Evolutionary conservation across 1,140 invertebrate species (phyloP).

Genomic region (Lepidurus apus): DNA sequence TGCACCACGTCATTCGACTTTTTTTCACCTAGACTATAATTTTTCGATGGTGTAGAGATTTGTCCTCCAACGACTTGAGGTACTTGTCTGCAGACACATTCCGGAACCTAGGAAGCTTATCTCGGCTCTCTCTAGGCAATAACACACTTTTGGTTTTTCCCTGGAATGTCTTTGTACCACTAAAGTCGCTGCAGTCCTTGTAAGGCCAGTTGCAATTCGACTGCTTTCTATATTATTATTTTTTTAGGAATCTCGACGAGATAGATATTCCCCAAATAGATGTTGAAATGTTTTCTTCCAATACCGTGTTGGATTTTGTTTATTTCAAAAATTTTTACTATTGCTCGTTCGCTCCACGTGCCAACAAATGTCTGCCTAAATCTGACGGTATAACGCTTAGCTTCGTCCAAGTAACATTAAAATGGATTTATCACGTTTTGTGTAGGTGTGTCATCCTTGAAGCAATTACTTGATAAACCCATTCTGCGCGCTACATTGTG

Average conservation of each 20-base stretch:
- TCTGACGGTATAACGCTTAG: slow-evolving; percentile 54
- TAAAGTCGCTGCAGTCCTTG: slow-evolving; percentile 23
- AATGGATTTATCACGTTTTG: not conserved
- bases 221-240: not conserved
- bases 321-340: slow-evolving; percentile 66
- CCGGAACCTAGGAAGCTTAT: slow-evolving; percentile 17
- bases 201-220: not conserved
- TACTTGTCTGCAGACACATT: slow-evolving; percentile 28
- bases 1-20: not conserved
- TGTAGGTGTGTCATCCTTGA: slow-evolving; percentile 58
- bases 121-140: slow-evolving; percentile 23
- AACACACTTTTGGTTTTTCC: slow-evolving; percentile 26
- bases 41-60: slow-evolving; percentile 22
- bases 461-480: slow-evolving; percentile 58
- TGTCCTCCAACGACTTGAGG: slow-evolving; percentile 29
- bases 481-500: slow-evolving; percentile 61
- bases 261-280: slow-evolving; percentile 25
- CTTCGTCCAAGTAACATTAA: not conserved
- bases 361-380: slow-evolving; percentile 57
- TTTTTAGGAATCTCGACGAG: slow-evolving; percentile 23
- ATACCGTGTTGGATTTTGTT: slow-evolving; percentile 48
- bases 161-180: slow-evolving; percentile 9
- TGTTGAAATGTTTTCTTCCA: slow-evolving; percentile 24
- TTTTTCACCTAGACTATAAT: not conserved
- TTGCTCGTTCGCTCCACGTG: slow-evolving; percentile 58